Base-by-base conservation (phyloP, 2,113 vertebrate genomes). In the Nannospalax galili region DNA sequence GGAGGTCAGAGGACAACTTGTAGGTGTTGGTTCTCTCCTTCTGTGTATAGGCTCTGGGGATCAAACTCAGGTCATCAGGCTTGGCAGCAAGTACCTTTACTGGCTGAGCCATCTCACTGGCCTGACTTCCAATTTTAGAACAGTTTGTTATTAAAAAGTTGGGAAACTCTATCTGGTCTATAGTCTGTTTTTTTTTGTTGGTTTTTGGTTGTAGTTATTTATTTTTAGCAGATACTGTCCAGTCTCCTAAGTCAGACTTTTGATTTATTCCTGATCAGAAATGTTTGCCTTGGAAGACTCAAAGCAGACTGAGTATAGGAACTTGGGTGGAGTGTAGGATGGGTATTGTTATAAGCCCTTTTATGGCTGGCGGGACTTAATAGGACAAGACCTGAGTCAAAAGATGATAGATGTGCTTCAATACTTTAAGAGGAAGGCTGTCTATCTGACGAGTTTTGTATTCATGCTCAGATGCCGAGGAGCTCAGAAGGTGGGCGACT, bases 221-320 rank as follows among this genome's bases (percentile, higher is more conserved):
- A 75, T 84, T 87, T 62, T 81, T 56, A 5, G 17, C 17, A 93
- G 72, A 81, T 62, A 74, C 77, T 69, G 32, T 26, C 77, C 24
- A 64, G 62, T 19, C 5, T 40, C 20, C 5, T 37, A 32, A 62
- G n/a, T 28, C 15, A 19, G 69, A 40, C n/a, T 14, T 19, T 58
- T 74, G 86, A 74, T 93, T 95, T 85, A 64, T 62, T 93, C 62
- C 75, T 40, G 42, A 70, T 75, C 48, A 32, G 84, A 67, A 88
- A 75, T 73, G 7, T 60, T 93, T 90, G 65, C 30, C 67, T 90
- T 22, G 45, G 84, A 30, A 95, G 56, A 58, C 75, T 62, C 80
- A 32, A 14, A 88, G 62, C n/a, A 93, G 78, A 64, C 62, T 5
- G 17, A 69, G 24, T n/a, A 0, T 2, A 45, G 81, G 11, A n/a